A percentile compares a stretch with the other conserved stretches of the same genome.
Evolutionary conservation across 2,888 invertebrate genomes (phyloP).

Genomic region (Nomada lathburiana): DNA sequence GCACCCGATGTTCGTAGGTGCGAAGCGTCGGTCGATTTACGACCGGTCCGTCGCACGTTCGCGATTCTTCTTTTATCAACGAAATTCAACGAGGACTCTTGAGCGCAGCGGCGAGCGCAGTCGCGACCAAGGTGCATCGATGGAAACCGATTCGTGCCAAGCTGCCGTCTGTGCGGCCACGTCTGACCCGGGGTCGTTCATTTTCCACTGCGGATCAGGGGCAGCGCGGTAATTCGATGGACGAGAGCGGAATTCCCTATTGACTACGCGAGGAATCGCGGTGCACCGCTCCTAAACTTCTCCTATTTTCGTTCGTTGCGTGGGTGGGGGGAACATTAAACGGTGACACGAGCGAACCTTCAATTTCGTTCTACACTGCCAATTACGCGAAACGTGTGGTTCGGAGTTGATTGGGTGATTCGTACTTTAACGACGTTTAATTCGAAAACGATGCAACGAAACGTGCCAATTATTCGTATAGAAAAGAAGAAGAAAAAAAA

Average conservation of each 20-base stretch:
- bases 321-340: neutral
- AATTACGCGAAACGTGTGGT: too few relatives aligned
- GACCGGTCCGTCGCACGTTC: conserved; percentile 27
- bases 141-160: conserved; percentile 43
- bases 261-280: neutral
- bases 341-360: neutral
- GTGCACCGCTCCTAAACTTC: conserved; percentile 1
- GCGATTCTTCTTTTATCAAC: conserved; percentile 37
- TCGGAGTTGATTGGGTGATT: too few relatives aligned
- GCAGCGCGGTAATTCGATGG: conserved; percentile 52
- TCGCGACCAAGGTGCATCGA: conserved; percentile 61
- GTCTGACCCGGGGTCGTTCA: conserved; percentile 19
- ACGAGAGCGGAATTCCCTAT: conserved; percentile 30
- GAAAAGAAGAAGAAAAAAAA: too few relatives aligned
- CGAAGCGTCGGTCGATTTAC: conserved; percentile 17
- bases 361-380: neutral
- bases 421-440: too few relatives aligned
- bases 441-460: too few relatives aligned
- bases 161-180: neutral
- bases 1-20: neutral
- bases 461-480: too few relatives aligned
- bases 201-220: conserved; percentile 41
- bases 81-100: conserved; percentile 45
- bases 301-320: neutral
- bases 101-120: conserved; percentile 31